Percentiles rank a stretch among this genome's conserved stretches.
Evolutionary conservation across 1,140 invertebrate species (phyloP).

Genomic region (Apolygus lucorum): DNA sequence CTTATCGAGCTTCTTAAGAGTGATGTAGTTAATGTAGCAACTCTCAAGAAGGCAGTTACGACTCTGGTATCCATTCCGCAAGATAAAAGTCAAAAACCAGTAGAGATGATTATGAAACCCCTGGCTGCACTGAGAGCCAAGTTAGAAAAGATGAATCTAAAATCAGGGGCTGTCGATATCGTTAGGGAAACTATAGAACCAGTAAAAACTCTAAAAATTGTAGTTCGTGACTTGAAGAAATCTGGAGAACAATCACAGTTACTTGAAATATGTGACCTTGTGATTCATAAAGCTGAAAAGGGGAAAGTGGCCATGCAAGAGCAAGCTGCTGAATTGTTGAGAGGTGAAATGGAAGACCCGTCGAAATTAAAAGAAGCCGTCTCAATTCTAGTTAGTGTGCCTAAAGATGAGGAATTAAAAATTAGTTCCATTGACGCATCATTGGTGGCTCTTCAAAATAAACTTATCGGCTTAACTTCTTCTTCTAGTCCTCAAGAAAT

Average conservation of each 20-base stretch:
- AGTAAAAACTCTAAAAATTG: neutral
- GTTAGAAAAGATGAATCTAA: neutral
- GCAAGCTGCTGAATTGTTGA: neutral
- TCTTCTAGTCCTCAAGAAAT: neutral
- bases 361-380: neutral
- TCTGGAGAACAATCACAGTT: neutral
- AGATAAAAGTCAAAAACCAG: neutral
- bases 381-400: neutral
- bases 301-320: neutral
- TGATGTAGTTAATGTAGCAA: neutral
- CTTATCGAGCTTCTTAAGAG: neutral
- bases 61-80: neutral
- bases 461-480: neutral
- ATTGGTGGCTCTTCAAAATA: neutral
- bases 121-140: neutral
- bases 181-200: neutral
- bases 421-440: neutral
- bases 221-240: neutral
- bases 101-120: neutral
- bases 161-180: neutral
- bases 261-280: slow-evolving; percentile 2
- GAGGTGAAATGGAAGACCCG: neutral
- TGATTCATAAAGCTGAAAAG: neutral
- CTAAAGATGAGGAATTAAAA: neutral
- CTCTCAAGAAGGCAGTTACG: neutral